A percentile compares a stretch with the other conserved stretches of the same genome.
Conservation (phyloP, 2,113 vertebrate species). For the Salvator merianae region DNA sequence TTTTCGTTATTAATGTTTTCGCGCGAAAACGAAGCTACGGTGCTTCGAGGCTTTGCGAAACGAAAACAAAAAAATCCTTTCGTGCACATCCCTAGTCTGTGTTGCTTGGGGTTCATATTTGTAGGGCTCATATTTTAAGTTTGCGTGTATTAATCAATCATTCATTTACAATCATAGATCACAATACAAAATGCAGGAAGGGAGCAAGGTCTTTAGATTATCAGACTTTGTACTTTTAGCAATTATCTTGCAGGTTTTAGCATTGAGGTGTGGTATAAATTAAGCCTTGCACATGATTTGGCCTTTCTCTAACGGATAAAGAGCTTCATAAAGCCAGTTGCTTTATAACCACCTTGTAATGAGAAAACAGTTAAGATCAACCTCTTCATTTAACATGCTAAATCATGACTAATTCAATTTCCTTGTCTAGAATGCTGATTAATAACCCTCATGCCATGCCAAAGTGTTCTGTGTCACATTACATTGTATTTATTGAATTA, state of each 20-base stretch:
- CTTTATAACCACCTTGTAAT: constrained; percentile 35
- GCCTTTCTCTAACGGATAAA: not conserved
- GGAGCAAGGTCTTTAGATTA: too few species aligned
- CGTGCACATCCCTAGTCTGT: too few species aligned
- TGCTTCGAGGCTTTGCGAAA: too few species aligned
- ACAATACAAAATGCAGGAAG: too few species aligned
- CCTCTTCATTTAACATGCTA: not conserved
- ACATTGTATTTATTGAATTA: constrained; percentile 62
- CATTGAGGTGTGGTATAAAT: not conserved
- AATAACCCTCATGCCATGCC: constrained; percentile 41
- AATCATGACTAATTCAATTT: constrained; percentile 47
- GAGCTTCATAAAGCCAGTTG: constrained; percentile 20
- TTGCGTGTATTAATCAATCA: too few species aligned
- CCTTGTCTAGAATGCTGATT: constrained; percentile 43
- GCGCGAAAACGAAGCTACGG: too few species aligned
- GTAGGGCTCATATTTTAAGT: too few species aligned
- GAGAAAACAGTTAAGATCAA: constrained; percentile 39
- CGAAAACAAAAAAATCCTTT: too few species aligned
- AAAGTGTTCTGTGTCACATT: constrained; percentile 31
- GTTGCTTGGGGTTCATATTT: too few species aligned
- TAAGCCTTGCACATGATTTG: not conserved
- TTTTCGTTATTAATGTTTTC: too few species aligned
- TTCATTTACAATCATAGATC: too few species aligned
- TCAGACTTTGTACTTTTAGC: not conserved
- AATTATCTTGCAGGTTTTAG: not conserved